phyloP scores from a whole-genome alignment of 2,888 invertebrate genomes.

The Troilus luridus region DNA sequence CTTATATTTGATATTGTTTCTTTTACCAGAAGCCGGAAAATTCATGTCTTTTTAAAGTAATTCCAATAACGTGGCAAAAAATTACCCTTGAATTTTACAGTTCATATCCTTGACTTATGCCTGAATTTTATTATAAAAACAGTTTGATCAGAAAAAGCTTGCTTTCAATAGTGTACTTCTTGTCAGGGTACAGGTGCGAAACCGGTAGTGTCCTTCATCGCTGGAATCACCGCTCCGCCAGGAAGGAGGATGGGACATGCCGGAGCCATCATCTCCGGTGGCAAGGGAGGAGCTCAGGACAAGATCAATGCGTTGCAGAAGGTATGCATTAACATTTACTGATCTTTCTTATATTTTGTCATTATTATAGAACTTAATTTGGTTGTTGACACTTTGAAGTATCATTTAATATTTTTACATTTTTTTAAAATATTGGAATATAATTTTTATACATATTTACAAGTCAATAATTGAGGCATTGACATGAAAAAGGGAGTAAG shows the following conservation, averaged over 20 bases:
- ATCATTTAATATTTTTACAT: too few relatives aligned
- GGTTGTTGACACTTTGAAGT: not conserved
- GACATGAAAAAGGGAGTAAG: too few relatives aligned
- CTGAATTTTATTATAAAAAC: too few relatives aligned
- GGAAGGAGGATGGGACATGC: slow-evolving; percentile 99
- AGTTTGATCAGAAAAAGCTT: not conserved
- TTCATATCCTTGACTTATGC: too few relatives aligned
- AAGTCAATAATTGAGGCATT: too few relatives aligned
- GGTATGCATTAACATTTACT: slow-evolving; percentile 67
- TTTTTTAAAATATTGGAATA: too few relatives aligned
- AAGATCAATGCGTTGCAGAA: slow-evolving; percentile 96
- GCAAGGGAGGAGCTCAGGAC: slow-evolving; percentile 97
- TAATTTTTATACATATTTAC: too few relatives aligned
- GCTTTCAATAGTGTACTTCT: slow-evolving; percentile 51
- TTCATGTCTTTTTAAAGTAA: too few relatives aligned
- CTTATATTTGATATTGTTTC: too few relatives aligned
- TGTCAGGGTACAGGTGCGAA: slow-evolving; percentile 88
- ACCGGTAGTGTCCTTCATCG: slow-evolving; percentile 99
- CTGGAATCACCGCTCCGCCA: slow-evolving; percentile 97
- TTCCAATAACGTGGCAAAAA: too few relatives aligned
- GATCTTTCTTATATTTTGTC: not conserved
- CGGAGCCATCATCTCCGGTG: slow-evolving; percentile 98
- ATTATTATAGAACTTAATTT: not conserved
- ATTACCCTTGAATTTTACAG: too few relatives aligned
- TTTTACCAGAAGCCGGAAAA: too few relatives aligned